Percentiles rank a stretch among this genome's conserved stretches.
Conservation (phyloP, 2,113 vertebrate genomes). For the Notiomystis cincta region DNA sequence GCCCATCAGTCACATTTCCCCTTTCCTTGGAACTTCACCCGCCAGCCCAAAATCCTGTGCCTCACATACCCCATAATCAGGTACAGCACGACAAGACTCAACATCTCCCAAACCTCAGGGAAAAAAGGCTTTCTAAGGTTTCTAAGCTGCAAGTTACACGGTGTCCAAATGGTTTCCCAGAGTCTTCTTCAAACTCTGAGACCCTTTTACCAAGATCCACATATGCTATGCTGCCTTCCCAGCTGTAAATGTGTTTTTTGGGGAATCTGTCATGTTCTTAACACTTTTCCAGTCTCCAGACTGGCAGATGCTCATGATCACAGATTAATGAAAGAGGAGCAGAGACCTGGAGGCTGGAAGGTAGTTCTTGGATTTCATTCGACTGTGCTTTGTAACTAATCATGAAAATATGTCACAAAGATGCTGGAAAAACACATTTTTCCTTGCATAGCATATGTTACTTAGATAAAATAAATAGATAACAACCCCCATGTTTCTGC, state of each 20-base stretch:
- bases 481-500: background rate
- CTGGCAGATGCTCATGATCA: background rate
- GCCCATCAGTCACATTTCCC: fast-evolving
- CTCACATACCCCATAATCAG: background rate
- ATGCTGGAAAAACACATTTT: background rate
- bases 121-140: background rate
- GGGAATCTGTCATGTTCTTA: background rate
- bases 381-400: background rate
- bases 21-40: background rate
- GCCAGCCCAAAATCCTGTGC: fast-evolving
- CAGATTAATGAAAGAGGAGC: background rate
- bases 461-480: conserved; percentile 13
- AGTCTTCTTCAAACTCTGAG: background rate
- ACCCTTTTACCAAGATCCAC: background rate
- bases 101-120: background rate
- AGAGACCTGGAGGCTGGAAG: background rate
- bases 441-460: background rate
- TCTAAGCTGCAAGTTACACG: background rate
- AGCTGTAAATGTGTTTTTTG: background rate
- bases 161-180: background rate
- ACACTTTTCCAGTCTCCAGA: background rate
- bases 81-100: background rate
- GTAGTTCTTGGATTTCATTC: background rate
- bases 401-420: background rate
- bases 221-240: background rate